These are phyloP conservation scores for Hippocampus guttulatus DNA, from an alignment of 2,113 vertebrate species.

Conservation along the genomic window DNA sequence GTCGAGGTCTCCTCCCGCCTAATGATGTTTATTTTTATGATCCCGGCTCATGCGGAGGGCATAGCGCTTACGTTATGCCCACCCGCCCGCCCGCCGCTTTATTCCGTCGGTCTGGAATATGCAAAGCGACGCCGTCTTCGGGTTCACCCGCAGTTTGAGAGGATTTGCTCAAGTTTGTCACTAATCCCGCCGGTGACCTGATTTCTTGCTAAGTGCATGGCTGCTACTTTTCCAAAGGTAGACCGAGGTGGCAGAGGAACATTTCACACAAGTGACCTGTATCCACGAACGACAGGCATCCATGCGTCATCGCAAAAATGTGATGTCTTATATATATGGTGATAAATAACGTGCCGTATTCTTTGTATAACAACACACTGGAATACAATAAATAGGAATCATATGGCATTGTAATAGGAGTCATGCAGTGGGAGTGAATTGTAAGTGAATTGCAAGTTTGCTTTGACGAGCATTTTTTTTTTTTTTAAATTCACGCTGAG, in stretches of 20 bases:
- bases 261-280: neutral
- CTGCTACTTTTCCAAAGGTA: conserved; percentile 19
- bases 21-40: conserved; percentile 43
- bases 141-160: conserved; percentile 55
- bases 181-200: conserved; percentile 51
- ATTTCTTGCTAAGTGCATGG: conserved; percentile 31
- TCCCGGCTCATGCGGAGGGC: conserved; percentile 16
- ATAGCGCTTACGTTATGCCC: conserved; percentile 4
- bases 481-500: neutral
- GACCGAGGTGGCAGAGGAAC: neutral
- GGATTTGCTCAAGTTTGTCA: conserved; percentile 49
- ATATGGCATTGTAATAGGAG: neutral
- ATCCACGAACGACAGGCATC: neutral
- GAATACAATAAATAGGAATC: neutral
- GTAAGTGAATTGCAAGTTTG: neutral
- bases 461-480: neutral
- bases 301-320: too few relatives aligned
- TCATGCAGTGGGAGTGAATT: neutral
- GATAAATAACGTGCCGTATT: neutral
- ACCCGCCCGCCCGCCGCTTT: conserved; percentile 4
- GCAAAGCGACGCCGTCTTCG: conserved; percentile 22
- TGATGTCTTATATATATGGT: neutral
- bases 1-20: conserved; percentile 25
- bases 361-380: too few relatives aligned
- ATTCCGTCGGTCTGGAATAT: conserved; percentile 25